These are phyloP conservation scores for Pterocles burchelli DNA, from an alignment of 2,113 vertebrate species.

Conservation along the genomic window DNA sequence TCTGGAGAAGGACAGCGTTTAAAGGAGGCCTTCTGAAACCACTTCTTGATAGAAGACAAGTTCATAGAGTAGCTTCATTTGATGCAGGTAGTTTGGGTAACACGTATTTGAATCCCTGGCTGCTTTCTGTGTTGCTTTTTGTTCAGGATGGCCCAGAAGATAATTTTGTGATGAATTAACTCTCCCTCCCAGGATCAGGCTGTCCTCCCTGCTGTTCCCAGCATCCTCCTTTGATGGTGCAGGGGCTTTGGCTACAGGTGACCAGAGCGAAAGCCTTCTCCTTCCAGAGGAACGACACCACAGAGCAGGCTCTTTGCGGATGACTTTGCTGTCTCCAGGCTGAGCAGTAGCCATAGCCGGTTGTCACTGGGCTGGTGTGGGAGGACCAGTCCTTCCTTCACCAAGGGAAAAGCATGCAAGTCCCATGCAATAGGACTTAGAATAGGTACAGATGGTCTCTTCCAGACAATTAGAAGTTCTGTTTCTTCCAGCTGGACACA, in stretches of 20 bases:
- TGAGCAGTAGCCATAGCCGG: not conserved
- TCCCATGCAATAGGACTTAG: not conserved
- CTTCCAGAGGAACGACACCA: not conserved
- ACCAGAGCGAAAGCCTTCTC: not conserved
- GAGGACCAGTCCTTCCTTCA: not conserved
- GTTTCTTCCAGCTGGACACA: not conserved
- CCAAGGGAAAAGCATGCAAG: not conserved
- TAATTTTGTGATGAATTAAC: not conserved
- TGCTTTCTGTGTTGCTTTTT: not conserved
- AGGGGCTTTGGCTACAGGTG: not conserved
- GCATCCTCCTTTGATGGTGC: not conserved
- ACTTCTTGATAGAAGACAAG: not conserved
- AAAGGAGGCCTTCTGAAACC: not conserved
- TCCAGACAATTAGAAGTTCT: not conserved
- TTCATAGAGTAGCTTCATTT: not conserved
- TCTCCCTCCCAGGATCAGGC: not conserved
- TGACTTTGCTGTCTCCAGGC: not conserved
- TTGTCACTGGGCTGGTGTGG: not conserved
- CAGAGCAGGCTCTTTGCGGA: not conserved
- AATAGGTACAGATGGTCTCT: not conserved
- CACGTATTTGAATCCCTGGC: not conserved
- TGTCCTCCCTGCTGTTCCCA: not conserved
- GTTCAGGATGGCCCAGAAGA: not conserved
- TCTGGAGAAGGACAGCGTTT: fast-evolving
- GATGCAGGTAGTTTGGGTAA: not conserved